phyloP scores from a whole-genome alignment of 2,888 invertebrate genomes.

The Caenorhabditis sp. region DNA sequence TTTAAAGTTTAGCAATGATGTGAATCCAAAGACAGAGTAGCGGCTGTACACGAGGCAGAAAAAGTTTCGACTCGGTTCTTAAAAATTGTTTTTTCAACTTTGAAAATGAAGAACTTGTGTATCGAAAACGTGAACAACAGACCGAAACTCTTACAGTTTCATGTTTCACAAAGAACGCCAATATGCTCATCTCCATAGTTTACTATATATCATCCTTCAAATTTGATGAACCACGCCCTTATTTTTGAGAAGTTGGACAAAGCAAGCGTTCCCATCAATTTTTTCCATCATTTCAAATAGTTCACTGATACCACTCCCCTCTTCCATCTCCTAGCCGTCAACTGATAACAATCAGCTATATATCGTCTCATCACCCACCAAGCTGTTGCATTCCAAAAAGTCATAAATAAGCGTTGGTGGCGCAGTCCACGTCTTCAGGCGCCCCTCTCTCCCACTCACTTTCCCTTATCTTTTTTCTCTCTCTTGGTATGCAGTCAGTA shows the following conservation, averaged over 20 bases:
- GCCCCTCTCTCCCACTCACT: conserved; percentile 2
- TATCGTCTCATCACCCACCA: conserved; percentile 52
- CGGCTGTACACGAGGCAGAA: no score
- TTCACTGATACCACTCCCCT: conserved; percentile 35
- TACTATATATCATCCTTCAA: not conserved
- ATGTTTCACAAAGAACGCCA: no score
- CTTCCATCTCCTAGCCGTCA: not conserved
- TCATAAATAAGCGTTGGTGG: conserved; percentile 62
- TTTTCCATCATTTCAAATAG: conserved; percentile 1
- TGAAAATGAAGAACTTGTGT: no score
- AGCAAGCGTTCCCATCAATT: conserved; percentile 5
- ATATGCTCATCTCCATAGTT: no score
- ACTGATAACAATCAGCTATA: conserved; percentile 59
- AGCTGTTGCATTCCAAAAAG: conserved; percentile 54
- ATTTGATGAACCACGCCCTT: not conserved
- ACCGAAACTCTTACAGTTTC: no score
- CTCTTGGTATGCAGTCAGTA: conserved; percentile 53
- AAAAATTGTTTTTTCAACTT: no score
- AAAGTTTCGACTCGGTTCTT: no score
- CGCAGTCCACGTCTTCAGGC: conserved; percentile 39
- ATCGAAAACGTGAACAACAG: no score
- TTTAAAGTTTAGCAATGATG: no score
- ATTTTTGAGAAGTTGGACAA: not conserved
- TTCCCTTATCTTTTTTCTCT: conserved; percentile 30
- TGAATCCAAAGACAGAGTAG: no score